These are phyloP conservation scores for Grapholita molesta DNA, from an alignment of 1,140 invertebrate genomes.

Conservation along the genomic window DNA sequence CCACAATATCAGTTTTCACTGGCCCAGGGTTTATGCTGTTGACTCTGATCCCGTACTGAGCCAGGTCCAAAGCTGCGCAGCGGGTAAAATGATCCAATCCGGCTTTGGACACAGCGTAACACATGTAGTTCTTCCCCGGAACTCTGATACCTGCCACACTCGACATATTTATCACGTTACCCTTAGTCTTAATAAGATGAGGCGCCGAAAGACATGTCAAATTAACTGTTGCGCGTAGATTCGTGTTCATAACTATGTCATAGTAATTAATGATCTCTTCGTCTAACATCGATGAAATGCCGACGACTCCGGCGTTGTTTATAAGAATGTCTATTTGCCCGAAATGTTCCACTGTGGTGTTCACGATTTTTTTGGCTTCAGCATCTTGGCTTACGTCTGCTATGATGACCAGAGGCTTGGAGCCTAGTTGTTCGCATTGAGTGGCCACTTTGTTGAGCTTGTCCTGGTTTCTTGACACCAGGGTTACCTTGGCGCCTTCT, in stretches of 20 bases:
- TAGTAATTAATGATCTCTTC: conserved; percentile 83
- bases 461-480: conserved; percentile 86
- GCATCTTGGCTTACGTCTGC: conserved; percentile 82
- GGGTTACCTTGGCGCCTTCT: conserved; percentile 81
- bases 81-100: conserved; percentile 56
- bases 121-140: conserved; percentile 36
- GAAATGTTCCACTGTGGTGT: conserved; percentile 78
- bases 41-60: conserved; percentile 85
- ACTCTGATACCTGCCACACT: conserved; percentile 81
- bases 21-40: conserved; percentile 91
- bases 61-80: conserved; percentile 87
- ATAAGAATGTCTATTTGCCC: conserved; percentile 82
- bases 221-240: conserved; percentile 84
- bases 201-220: conserved; percentile 85
- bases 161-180: conserved; percentile 87
- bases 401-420: conserved; percentile 71
- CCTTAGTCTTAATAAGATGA: conserved; percentile 83
- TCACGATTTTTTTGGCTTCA: conserved; percentile 79
- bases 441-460: conserved; percentile 73
- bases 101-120: conserved; percentile 42
- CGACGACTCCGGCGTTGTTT: conserved; percentile 86
- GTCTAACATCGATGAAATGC: conserved; percentile 81
- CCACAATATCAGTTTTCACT: conserved; percentile 85
- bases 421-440: conserved; percentile 75
- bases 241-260: conserved; percentile 83